Percentiles rank a stretch among this genome's conserved stretches.
Conservation (phyloP, 2,888 invertebrate genomes). For the Eumerus sabulonum region DNA sequence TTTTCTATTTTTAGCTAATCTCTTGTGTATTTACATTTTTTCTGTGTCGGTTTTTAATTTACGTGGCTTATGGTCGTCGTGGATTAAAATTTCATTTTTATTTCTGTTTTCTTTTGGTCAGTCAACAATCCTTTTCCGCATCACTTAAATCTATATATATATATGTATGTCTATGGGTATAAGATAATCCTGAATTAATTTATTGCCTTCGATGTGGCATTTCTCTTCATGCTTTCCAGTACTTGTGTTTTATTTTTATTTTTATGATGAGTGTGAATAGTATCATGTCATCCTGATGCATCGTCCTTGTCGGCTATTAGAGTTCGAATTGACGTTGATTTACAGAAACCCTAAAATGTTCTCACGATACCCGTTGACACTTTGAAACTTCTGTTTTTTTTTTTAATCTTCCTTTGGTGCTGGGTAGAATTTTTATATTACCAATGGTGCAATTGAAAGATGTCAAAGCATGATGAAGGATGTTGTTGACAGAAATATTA, state of each 20-base stretch:
- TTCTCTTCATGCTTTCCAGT: constrained; percentile 38
- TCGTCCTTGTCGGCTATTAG: constrained; percentile 25
- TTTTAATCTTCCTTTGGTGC: constrained; percentile 6
- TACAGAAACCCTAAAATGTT: constrained; percentile 49
- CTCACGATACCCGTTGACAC: constrained; percentile 25
- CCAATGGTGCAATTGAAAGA: constrained; percentile 48
- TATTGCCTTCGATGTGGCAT: constrained; percentile 67
- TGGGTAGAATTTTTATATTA: constrained; percentile 47
- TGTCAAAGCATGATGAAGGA: constrained; percentile 64
- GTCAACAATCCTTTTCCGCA: constrained; percentile 50
- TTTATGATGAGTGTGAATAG: constrained; percentile 22
- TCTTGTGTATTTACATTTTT: constrained; percentile 53
- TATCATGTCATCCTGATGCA: constrained; percentile 38
- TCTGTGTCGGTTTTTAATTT: constrained; percentile 12
- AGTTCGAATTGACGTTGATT: constrained; percentile 64
- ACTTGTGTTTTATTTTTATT: constrained; percentile 20
- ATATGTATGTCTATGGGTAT: constrained; percentile 10
- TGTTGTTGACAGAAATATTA: constrained; percentile 64
- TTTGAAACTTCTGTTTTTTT: constrained; percentile 41
- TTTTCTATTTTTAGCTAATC: constrained; percentile 19
- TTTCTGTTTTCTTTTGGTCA: constrained; percentile 46
- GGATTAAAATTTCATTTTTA: neutral
- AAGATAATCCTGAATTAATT: constrained; percentile 65
- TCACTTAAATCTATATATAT: constrained; percentile 22
- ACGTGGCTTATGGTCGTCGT: constrained; percentile 33